Evolutionary conservation across 2,113 vertebrate species (phyloP).

Genomic region (Spizaetus ornatus): DNA sequence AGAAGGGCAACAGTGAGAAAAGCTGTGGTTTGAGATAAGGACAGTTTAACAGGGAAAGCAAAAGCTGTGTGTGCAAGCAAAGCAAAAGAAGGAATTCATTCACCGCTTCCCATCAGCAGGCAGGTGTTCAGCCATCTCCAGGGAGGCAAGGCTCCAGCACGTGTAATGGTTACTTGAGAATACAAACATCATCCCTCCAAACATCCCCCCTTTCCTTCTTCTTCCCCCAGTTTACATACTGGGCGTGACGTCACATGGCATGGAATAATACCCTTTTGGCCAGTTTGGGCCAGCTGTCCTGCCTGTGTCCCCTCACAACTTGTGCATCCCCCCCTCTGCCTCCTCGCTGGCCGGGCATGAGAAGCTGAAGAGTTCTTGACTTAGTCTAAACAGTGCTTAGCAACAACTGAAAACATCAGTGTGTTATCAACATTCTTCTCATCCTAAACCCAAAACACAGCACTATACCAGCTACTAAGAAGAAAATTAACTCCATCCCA

Average conservation of each 20-base stretch:
- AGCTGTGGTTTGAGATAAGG: background rate
- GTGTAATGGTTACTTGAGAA: background rate
- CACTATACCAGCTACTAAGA: background rate
- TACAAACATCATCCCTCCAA: background rate
- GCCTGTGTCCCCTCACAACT: background rate
- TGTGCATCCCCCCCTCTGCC: background rate
- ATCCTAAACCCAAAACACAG: background rate
- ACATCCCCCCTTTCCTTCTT: background rate
- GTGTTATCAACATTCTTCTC: background rate
- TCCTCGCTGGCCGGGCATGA: accelerated
- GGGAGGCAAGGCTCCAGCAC: background rate
- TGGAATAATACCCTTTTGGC: background rate
- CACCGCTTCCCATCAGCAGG: no score
- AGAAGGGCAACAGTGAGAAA: background rate
- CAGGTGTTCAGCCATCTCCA: background rate
- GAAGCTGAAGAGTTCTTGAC: background rate
- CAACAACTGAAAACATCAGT: background rate
- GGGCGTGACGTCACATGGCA: accelerated
- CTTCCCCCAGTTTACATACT: background rate
- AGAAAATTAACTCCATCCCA: background rate
- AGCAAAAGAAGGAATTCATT: background rate
- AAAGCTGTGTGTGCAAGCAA: background rate
- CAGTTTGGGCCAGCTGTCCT: background rate
- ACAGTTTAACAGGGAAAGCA: background rate
- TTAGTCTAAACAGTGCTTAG: background rate